phyloP scores from a whole-genome alignment of 2,113 vertebrate species.

The Megaceryle maxima region DNA sequence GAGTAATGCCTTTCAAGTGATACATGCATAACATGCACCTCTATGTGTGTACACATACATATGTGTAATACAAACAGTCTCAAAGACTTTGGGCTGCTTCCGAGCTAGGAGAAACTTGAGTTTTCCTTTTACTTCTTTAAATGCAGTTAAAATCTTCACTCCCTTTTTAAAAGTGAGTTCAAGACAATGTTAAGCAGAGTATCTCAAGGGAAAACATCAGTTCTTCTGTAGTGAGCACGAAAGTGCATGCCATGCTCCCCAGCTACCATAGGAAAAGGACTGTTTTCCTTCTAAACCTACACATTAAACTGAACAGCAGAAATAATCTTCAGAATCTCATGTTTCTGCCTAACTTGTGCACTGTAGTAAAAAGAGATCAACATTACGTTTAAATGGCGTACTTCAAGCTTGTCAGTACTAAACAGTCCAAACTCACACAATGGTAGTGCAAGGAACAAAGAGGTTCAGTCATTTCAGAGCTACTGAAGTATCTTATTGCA shows the following conservation, averaged over 20 bases:
- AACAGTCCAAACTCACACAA: background rate
- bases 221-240: background rate
- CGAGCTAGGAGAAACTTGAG: background rate
- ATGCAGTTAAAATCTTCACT: background rate
- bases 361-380: background rate
- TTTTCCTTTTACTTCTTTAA: background rate
- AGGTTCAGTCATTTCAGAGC: background rate
- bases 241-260: fast-evolving
- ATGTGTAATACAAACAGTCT: background rate
- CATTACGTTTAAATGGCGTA: background rate
- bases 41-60: background rate
- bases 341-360: background rate
- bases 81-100: background rate
- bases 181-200: too few species aligned
- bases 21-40: background rate
- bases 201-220: background rate
- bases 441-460: background rate
- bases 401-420: background rate
- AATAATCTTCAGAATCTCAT: background rate
- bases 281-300: background rate
- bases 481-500: background rate
- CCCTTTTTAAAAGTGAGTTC: background rate
- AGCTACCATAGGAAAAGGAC: background rate
- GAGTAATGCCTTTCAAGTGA: background rate
- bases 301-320: background rate